These are phyloP conservation scores for Spea hammondii DNA, from an alignment of 2,797 vertebrate species.

Conservation along the genomic window DNA sequence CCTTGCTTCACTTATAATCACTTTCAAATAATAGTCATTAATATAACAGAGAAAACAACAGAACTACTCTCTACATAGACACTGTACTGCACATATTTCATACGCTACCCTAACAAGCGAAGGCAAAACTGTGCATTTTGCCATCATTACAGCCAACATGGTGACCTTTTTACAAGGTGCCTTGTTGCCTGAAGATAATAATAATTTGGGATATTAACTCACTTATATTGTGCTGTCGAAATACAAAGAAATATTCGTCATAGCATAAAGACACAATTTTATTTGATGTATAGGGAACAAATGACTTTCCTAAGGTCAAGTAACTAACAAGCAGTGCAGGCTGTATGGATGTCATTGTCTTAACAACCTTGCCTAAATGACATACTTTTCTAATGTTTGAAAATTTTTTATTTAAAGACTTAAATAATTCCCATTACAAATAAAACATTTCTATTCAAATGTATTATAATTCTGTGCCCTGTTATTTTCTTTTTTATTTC, in stretches of 20 bases:
- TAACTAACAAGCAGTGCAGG: slow-evolving; percentile 25
- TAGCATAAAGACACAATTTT: slow-evolving; percentile 46
- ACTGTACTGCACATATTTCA: background rate
- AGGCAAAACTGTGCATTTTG: slow-evolving; percentile 22
- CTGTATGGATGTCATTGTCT: slow-evolving; percentile 33
- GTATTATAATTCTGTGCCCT: too few relatives aligned
- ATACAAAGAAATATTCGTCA: slow-evolving; percentile 45
- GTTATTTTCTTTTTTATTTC: too few relatives aligned
- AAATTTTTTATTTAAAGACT: background rate
- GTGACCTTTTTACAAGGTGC: slow-evolving; percentile 53
- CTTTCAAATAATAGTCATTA: slow-evolving; percentile 21
- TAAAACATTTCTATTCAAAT: too few relatives aligned
- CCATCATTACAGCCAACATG: slow-evolving; percentile 29
- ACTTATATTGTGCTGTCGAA: slow-evolving; percentile 51
- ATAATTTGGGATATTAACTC: slow-evolving; percentile 53
- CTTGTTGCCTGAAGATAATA: slow-evolving; percentile 52
- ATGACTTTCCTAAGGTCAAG: slow-evolving; percentile 48
- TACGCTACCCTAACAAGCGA: slow-evolving; percentile 13
- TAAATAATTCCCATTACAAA: too few relatives aligned
- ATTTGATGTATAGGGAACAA: slow-evolving; percentile 44
- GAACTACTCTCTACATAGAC: slow-evolving; percentile 4
- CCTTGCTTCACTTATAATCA: slow-evolving; percentile 16
- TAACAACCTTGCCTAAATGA: slow-evolving; percentile 23
- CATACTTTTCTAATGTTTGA: slow-evolving; percentile 11
- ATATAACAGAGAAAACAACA: background rate